Evolutionary conservation across 2,888 invertebrate species (phyloP).

Genomic region (Amaurobius ferox): DNA sequence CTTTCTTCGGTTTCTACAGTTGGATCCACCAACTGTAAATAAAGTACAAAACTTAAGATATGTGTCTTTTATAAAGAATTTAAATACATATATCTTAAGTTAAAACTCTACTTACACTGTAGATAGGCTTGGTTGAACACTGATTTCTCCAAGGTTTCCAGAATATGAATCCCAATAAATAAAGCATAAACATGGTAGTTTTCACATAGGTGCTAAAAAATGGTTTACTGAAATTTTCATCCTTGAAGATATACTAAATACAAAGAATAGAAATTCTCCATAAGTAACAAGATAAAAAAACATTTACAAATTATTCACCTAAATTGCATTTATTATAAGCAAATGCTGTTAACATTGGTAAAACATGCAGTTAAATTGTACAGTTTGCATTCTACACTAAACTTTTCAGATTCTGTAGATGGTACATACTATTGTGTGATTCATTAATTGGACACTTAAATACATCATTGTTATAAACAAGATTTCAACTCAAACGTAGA

Average conservation of each 20-base stretch:
- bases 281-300: no score
- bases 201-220: conserved; percentile 97
- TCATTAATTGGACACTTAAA: no score
- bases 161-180: conserved; percentile 91
- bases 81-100: no score
- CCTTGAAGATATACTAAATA: conserved; percentile 79
- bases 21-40: conserved; percentile 54
- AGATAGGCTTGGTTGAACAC: conserved; percentile 85
- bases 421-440: no score
- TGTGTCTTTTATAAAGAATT: neutral
- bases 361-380: no score
- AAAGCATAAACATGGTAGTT: conserved; percentile 94
- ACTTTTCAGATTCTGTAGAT: no score
- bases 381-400: no score
- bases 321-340: no score
- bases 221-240: conserved; percentile 92
- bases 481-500: no score
- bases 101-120: conserved; percentile 82
- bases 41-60: neutral
- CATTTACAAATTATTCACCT: no score
- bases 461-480: no score
- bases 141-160: conserved; percentile 93
- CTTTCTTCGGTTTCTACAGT: conserved; percentile 51
- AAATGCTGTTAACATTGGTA: no score
- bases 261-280: conserved; percentile 23